phyloP scores from a whole-genome alignment of 2,888 invertebrate genomes.

The Melieria crassipennis region DNA sequence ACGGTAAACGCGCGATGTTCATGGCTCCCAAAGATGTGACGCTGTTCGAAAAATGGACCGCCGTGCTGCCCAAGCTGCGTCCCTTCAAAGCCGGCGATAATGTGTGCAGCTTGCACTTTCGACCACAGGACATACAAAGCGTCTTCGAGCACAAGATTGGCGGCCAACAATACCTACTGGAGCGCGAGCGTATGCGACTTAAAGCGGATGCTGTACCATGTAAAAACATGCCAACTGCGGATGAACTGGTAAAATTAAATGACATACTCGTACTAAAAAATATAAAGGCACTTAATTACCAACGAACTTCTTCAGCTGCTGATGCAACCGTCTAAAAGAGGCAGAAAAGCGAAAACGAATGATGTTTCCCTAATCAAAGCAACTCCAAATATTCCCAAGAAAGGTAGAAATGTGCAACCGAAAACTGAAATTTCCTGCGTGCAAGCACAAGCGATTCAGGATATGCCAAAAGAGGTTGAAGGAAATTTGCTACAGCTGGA shows the following conservation, averaged over 20 bases:
- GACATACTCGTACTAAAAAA: too few species aligned
- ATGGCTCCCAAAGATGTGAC: conserved; percentile 48
- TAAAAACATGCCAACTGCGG: conserved; percentile 43
- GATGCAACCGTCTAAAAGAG: too few species aligned
- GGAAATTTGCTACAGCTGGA: too few species aligned
- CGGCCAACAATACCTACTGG: conserved; percentile 50
- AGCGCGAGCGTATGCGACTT: conserved; percentile 51
- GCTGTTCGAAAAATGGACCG: conserved; percentile 48
- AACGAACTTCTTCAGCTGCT: too few species aligned
- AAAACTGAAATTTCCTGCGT: too few species aligned
- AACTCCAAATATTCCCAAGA: too few species aligned
- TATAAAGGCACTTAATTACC: too few species aligned
- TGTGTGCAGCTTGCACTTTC: conserved; percentile 54
- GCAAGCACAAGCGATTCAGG: too few species aligned
- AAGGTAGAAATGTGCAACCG: too few species aligned
- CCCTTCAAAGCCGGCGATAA: conserved; percentile 49
- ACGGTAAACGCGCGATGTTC: conserved; percentile 50
- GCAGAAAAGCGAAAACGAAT: too few species aligned
- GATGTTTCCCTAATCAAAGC: too few species aligned
- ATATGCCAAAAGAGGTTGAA: too few species aligned
- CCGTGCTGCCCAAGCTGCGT: conserved; percentile 47
- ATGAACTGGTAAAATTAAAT: conserved; percentile 32
- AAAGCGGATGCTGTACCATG: conserved; percentile 49
- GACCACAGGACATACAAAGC: conserved; percentile 46
- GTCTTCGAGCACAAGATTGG: conserved; percentile 53